Conservation (phyloP, 1,140 invertebrate species). For the Mamestra configurata region DNA sequence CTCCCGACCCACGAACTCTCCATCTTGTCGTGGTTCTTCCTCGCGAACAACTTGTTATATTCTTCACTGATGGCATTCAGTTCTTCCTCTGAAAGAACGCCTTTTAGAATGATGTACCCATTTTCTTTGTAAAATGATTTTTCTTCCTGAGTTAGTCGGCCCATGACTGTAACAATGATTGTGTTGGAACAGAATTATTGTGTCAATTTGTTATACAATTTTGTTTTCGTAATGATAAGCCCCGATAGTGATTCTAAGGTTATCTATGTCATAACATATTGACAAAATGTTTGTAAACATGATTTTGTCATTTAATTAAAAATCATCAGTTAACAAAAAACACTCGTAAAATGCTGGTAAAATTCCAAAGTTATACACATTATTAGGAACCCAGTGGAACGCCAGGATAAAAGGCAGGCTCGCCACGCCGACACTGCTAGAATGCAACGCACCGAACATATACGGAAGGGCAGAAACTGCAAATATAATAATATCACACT, state of each 20-base stretch:
- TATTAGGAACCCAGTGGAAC: no score
- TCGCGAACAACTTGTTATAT: constrained; percentile 73
- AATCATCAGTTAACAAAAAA: no score
- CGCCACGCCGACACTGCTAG: no score
- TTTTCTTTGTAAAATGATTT: constrained; percentile 77
- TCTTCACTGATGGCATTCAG: constrained; percentile 65
- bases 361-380: no score
- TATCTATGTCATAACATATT: not conserved
- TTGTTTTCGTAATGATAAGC: not conserved
- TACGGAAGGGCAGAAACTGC: no score
- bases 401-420: no score
- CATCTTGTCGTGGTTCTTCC: constrained; percentile 74
- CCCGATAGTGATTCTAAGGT: not conserved
- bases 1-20: constrained; percentile 78
- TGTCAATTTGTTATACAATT: not conserved
- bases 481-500: no score
- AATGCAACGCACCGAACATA: no score
- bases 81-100: constrained; percentile 63
- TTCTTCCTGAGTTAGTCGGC: constrained; percentile 65
- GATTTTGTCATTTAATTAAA: not conserved
- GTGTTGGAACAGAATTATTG: not conserved
- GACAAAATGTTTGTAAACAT: not conserved
- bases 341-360: no score
- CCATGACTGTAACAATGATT: constrained; percentile 49
- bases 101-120: constrained; percentile 72